Conservation (phyloP, 2,113 vertebrate species). For the Coturnix japonica region DNA sequence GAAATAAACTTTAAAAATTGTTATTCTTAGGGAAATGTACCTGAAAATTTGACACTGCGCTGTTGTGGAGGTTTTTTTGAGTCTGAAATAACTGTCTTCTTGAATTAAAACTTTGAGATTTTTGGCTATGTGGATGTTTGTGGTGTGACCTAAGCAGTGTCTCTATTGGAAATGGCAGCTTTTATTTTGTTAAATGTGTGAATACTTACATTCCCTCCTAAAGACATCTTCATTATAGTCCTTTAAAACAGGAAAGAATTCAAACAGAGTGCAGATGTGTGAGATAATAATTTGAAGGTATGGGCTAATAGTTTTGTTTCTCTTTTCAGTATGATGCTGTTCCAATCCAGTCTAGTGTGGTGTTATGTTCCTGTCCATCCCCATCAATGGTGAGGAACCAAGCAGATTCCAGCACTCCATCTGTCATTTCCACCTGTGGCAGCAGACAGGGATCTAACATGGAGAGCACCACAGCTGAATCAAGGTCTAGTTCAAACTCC, state of each 20-base stretch:
- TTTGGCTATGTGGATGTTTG: background rate
- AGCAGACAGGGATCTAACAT: slow-evolving; percentile 87
- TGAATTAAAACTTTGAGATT: background rate
- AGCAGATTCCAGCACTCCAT: slow-evolving; percentile 86
- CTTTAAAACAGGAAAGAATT: background rate
- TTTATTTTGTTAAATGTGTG: too few relatives aligned
- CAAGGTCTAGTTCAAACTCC: slow-evolving; percentile 75
- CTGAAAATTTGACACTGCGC: background rate
- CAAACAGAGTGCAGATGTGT: background rate
- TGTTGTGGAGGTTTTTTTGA: background rate
- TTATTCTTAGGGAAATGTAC: background rate
- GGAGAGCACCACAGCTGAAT: slow-evolving; percentile 84
- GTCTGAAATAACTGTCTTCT: background rate
- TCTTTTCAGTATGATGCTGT: slow-evolving; percentile 93
- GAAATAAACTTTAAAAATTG: background rate
- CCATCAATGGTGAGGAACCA: slow-evolving; percentile 98
- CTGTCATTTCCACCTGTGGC: slow-evolving; percentile 84
- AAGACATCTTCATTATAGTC: background rate
- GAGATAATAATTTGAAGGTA: background rate
- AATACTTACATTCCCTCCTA: background rate
- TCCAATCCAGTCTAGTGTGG: slow-evolving; percentile 94
- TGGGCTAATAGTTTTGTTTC: background rate
- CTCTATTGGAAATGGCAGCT: background rate
- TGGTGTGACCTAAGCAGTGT: background rate
- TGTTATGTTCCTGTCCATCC: slow-evolving; percentile 93